Conservation (phyloP, 2,888 invertebrate species). For the Pyrochroa serraticornis region DNA sequence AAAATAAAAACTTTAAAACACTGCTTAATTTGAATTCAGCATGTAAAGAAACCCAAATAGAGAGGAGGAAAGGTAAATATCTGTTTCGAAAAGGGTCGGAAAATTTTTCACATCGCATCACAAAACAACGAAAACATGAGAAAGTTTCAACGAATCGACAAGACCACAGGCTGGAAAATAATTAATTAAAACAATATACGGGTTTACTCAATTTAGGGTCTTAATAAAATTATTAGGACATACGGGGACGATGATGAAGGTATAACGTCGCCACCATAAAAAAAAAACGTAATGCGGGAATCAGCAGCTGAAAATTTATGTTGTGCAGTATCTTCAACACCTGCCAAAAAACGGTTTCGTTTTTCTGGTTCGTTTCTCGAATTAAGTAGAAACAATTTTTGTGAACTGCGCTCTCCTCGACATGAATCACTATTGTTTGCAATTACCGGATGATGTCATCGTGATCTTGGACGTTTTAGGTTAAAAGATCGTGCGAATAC, state of each 20-base stretch:
- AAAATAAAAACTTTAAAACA: constrained; percentile 59
- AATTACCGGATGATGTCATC: constrained; percentile 40
- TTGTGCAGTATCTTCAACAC: too few species aligned
- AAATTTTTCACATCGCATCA: constrained; percentile 2
- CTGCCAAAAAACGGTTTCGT: background rate
- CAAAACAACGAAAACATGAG: constrained; percentile 10
- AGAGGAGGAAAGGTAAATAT: constrained; percentile 28
- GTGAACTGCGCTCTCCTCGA: constrained; percentile 12
- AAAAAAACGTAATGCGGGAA: constrained; percentile 26
- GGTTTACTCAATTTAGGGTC: constrained; percentile 21
- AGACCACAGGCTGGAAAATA: constrained; percentile 8
- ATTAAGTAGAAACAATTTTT: constrained; percentile 23
- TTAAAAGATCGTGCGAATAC: constrained; percentile 49
- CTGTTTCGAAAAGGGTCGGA: background rate
- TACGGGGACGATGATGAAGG: constrained; percentile 18
- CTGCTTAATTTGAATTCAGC: constrained; percentile 54
- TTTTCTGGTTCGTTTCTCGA: constrained; percentile 1
- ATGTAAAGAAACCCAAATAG: constrained; percentile 52
- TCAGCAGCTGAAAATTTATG: constrained; percentile 11
- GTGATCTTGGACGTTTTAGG: constrained; percentile 38
- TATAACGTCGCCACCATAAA: constrained; percentile 17
- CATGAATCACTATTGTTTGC: constrained; percentile 33
- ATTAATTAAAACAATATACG: constrained; percentile 28
- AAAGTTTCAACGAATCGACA: constrained; percentile 6
- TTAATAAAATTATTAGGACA: constrained; percentile 25